Evolutionary conservation across 2,888 invertebrate genomes (phyloP), one percentile per base, ranked within the genome.

Genomic region (Drosophila percnosoma): DNA sequence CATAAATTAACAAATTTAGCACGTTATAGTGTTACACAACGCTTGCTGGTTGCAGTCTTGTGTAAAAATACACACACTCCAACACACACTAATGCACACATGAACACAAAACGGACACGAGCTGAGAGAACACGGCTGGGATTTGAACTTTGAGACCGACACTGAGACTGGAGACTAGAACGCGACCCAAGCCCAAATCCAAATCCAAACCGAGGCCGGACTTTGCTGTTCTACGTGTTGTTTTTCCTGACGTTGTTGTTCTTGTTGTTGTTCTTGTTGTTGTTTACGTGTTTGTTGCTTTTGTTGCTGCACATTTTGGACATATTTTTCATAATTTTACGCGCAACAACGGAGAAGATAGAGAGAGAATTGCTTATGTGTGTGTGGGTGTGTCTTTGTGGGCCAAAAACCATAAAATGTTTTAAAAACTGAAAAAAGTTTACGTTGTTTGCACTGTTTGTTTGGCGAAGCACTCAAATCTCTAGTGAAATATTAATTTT

Each of bases 401-500:
- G 53, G 40, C 61, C 52, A 62, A 66, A 69, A 54, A 62, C 60
- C 71, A 53, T 66, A 59, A 71, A 71, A 79, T 79, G 52, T 75
- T 75, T 66, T 72, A 48, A 66, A 73, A 60, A 24, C 42, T 27
- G 33, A 57, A 72, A 82, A 84, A 79, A 77, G 80, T 74, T 82
- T 66, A 62, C 53, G 60, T 38, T 73, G 40, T 68, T 69, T 34
- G 29, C 66, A 64, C 59, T 42, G 70, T 65, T 55, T 64, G 51
- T 60, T 51, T 57, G 58, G 61, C 57, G 60, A 65, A 67, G 69
- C 83, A 78, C 78, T 83, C 77, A 79, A 89, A 83, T 89, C 85
- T 85, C 85, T 79, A 63, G 89, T 87, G 85, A 81, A 89, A 85
- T 89, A 85, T 85, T 85, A 89, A 89, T 89, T 87, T 69, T 77